phyloP scores from a whole-genome alignment of 92 coral and sea anemone genomes.

The Porites evermanni region DNA sequence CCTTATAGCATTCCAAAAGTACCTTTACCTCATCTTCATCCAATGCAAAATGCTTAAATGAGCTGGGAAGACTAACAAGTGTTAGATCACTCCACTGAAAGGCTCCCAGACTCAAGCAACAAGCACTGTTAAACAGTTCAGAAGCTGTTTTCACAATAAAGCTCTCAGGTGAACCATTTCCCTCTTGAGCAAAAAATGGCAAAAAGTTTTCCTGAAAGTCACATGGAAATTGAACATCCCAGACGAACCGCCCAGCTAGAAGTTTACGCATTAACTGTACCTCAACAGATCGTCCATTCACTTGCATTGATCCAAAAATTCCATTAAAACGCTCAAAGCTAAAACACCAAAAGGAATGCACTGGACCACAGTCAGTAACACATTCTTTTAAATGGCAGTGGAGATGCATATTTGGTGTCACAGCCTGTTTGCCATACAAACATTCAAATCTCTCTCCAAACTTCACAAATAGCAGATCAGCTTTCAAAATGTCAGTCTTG shows the following conservation, averaged over 20 bases:
- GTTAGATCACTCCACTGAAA: slow-evolving; percentile 40
- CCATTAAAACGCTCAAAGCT: slow-evolving; percentile 73
- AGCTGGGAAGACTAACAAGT: slow-evolving; percentile 36
- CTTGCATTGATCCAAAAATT: slow-evolving; percentile 54
- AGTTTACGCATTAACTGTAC: slow-evolving; percentile 66
- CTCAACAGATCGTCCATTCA: slow-evolving; percentile 60
- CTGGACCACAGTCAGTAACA: slow-evolving; percentile 72
- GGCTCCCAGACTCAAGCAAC: background rate
- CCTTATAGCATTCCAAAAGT: slow-evolving; percentile 19
- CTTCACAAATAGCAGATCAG: slow-evolving; percentile 50
- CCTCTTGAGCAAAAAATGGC: slow-evolving; percentile 32
- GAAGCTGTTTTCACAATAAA: slow-evolving; percentile 45
- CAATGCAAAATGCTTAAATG: slow-evolving; percentile 19
- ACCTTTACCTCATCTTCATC: slow-evolving; percentile 37
- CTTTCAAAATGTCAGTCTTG: slow-evolving; percentile 48
- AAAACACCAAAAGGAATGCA: slow-evolving; percentile 78
- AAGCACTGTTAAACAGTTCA: slow-evolving; percentile 19
- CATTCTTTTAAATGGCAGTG: slow-evolving; percentile 77
- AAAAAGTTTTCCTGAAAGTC: slow-evolving; percentile 30
- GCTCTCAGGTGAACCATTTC: slow-evolving; percentile 3
- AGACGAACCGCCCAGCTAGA: slow-evolving; percentile 29
- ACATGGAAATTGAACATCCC: slow-evolving; percentile 15
- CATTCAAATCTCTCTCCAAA: slow-evolving; percentile 63
- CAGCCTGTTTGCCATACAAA: slow-evolving; percentile 56
- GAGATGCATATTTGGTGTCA: slow-evolving; percentile 76